Evolutionary conservation across 2,797 vertebrate species (phyloP).

Genomic region (Myiothlypis chrysogaster): DNA sequence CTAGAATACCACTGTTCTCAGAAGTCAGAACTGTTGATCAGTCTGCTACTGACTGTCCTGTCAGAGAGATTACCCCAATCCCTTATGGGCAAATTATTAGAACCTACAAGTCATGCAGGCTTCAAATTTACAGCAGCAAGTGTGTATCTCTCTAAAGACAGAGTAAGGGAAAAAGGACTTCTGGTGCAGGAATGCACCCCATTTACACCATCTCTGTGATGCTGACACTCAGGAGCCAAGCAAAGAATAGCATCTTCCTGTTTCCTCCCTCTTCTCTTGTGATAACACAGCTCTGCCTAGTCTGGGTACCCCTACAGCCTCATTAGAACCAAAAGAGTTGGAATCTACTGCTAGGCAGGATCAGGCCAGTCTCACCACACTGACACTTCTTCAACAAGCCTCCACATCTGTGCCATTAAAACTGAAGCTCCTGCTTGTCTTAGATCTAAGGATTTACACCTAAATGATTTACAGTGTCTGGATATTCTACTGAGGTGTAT

Average conservation of each 20-base stretch:
- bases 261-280: background rate
- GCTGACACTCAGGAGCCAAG: background rate
- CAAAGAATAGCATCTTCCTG: background rate
- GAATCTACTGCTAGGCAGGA: background rate
- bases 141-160: background rate
- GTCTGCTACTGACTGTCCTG: background rate
- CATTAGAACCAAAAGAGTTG: background rate
- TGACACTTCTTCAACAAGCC: background rate
- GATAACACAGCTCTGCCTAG: background rate
- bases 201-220: background rate
- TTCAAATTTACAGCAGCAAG: background rate
- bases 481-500: background rate
- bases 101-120: background rate
- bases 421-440: background rate
- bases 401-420: background rate
- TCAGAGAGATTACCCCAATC: background rate
- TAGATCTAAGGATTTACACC: background rate
- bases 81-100: background rate
- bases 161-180: background rate
- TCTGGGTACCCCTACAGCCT: background rate
- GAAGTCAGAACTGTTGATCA: background rate
- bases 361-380: background rate
- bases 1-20: background rate
- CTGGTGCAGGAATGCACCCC: background rate
- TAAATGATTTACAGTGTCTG: background rate